Percentiles rank a stretch among this genome's conserved stretches.
Conservation (phyloP, 2,888 invertebrate genomes). For the Micoletzkya japonica region DNA sequence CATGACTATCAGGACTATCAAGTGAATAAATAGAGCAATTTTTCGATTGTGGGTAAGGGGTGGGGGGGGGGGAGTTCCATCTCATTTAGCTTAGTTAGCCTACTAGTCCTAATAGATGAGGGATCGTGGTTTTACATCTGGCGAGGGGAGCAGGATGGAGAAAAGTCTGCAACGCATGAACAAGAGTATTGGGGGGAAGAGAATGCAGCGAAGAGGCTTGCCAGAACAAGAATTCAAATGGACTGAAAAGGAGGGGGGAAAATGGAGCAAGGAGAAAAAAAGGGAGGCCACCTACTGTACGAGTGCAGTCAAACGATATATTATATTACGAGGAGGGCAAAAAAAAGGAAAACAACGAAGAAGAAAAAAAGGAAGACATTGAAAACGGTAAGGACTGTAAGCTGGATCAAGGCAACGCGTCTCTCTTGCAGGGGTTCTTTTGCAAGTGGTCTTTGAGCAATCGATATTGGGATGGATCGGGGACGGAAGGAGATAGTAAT, state of each 20-base stretch:
- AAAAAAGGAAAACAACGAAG: background rate
- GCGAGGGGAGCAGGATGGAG: background rate
- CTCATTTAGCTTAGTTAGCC: slow-evolving; percentile 11
- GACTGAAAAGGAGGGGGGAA: too few relatives aligned
- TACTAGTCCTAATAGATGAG: background rate
- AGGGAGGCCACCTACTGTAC: background rate
- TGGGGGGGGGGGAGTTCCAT: background rate
- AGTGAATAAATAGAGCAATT: background rate
- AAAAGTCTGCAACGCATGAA: background rate
- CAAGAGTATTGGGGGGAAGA: background rate
- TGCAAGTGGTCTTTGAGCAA: slow-evolving; percentile 11
- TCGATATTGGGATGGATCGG: slow-evolving; percentile 4
- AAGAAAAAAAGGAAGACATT: background rate
- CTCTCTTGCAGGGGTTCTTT: slow-evolving; percentile 4
- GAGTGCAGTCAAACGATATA: background rate
- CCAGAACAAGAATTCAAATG: too few relatives aligned
- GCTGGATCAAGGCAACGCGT: background rate
- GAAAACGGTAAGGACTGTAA: slow-evolving; percentile 1
- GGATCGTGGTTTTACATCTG: slow-evolving; percentile 10
- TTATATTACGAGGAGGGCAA: background rate
- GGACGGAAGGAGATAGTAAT: background rate
- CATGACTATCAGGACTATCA: too few relatives aligned
- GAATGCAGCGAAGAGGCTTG: too few relatives aligned
- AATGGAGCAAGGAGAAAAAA: background rate
- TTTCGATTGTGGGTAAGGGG: slow-evolving; percentile 12